These are phyloP conservation scores for Notamacropus eugenii DNA, from an alignment of 2,797 vertebrate species.

Conservation along the genomic window DNA sequence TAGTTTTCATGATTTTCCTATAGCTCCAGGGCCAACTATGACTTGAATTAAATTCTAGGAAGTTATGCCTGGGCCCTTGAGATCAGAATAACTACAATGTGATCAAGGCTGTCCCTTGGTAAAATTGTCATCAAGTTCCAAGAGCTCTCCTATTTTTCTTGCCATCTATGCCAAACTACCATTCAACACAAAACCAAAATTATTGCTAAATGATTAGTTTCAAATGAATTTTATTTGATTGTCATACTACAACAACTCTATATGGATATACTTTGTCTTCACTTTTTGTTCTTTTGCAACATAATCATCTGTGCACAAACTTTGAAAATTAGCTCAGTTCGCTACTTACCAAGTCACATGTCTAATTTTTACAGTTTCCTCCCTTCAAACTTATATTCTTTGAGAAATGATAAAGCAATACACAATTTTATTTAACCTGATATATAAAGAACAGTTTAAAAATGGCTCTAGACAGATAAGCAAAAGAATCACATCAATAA, in stretches of 20 bases:
- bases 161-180: background rate
- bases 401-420: too few species aligned
- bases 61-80: too few species aligned
- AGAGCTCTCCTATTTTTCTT: background rate
- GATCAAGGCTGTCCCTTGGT: too few species aligned
- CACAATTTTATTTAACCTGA: too few species aligned
- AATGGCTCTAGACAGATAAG: too few species aligned
- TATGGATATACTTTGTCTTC: background rate
- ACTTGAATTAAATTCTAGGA: too few species aligned
- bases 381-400: too few species aligned
- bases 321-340: background rate
- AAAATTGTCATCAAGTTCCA: background rate
- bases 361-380: too few species aligned
- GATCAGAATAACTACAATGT: too few species aligned
- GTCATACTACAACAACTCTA: slow-evolving; percentile 9
- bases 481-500: too few species aligned
- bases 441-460: too few species aligned
- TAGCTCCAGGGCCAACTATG: background rate
- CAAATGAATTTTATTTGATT: background rate
- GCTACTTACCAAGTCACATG: too few species aligned
- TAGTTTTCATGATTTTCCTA: background rate
- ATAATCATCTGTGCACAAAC: slow-evolving; percentile 4
- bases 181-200: background rate
- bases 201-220: background rate
- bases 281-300: slow-evolving; percentile 6